A percentile compares a stretch with the other conserved stretches of the same genome.
phyloP scores from a whole-genome alignment of 2,888 invertebrate genomes.

The Troides aeacus region DNA sequence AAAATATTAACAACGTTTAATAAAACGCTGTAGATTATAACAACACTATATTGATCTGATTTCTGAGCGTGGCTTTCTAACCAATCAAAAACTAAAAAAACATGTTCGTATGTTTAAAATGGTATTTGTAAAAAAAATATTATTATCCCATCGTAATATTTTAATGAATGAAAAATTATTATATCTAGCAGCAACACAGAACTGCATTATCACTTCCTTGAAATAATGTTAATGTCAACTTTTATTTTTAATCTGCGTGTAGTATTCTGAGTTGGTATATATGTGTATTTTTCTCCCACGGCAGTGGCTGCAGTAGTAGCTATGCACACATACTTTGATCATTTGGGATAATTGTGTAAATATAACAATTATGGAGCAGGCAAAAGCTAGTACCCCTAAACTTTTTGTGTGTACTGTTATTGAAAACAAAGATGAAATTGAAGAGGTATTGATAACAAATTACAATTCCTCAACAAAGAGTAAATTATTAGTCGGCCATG shows the following conservation, averaged over 20 bases:
- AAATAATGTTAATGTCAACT: slow-evolving; percentile 39
- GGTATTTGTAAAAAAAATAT: neutral
- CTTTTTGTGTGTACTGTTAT: slow-evolving; percentile 90
- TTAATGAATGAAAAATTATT: neutral
- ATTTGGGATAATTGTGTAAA: slow-evolving; percentile 77
- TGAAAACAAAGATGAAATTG: slow-evolving; percentile 94
- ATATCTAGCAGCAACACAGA: slow-evolving; percentile 18
- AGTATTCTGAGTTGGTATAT: slow-evolving; percentile 70
- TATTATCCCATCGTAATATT: neutral
- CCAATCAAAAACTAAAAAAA: too few relatives aligned
- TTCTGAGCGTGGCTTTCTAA: too few relatives aligned
- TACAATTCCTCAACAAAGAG: slow-evolving; percentile 75
- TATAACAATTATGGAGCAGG: slow-evolving; percentile 79
- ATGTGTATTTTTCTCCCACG: slow-evolving; percentile 78
- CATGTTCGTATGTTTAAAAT: too few relatives aligned
- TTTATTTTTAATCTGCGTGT: slow-evolving; percentile 39
- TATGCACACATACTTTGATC: slow-evolving; percentile 82
- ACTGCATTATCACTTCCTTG: slow-evolving; percentile 17
- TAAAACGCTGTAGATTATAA: too few relatives aligned
- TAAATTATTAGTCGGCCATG: slow-evolving; percentile 73
- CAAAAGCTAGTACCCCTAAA: slow-evolving; percentile 83
- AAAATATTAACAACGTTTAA: too few relatives aligned
- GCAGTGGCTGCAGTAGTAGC: slow-evolving; percentile 60
- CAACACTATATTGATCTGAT: too few relatives aligned
- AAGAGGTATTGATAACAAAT: slow-evolving; percentile 87